Evolutionary conservation across 2,113 vertebrate genomes (phyloP), one percentile per base, ranked within the genome.

Genomic region (Actenoides lindsayi): DNA sequence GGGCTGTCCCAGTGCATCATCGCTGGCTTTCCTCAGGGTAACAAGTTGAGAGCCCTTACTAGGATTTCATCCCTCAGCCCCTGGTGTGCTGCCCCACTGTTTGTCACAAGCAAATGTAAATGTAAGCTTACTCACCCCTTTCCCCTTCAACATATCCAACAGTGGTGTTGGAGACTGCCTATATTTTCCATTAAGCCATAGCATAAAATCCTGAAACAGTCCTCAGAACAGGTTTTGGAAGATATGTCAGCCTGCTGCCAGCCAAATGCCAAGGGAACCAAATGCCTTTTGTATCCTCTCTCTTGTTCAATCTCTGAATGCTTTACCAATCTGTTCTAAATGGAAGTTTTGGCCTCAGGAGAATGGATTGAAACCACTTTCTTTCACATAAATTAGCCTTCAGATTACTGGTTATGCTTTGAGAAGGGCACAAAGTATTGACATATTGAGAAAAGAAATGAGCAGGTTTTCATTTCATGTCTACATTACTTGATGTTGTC

Each of bases 101-200:
- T 41, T 13, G 12, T 41, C 41, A 41, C 41, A 41, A 41, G 41
- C 41, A 41, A 41, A 41, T 41, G 41, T 41, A 41, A 41, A 41
- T 41, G 41, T 41, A 41, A 41, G 41, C 12, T 41, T 41, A 41
- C 41, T 41, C 12, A 41, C 41, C 41, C 41, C 41, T 41, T 41
- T 5, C 41, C 11, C 41, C 41, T 41, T 41, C 41, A 41, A 41
- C 12, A 33, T 7, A 10, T 27, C 21, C 27, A 65, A n/a, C 0
- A 1, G 2, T 39, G 1, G 1, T 41, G 1, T 37, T 60, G 30
- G 24, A 59, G 5, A 35, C 11, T 65, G 73, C 2, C 41, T 79
- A 6, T 12, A 65, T 62, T 68, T 85, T 69, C 5, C 11, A 21
- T 19, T 48, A 56, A 79, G 13, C 10, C 60, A 21, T 27, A 63